phyloP scores from a whole-genome alignment of 2,888 invertebrate genomes.

The Pristionchus fissidentatus region DNA sequence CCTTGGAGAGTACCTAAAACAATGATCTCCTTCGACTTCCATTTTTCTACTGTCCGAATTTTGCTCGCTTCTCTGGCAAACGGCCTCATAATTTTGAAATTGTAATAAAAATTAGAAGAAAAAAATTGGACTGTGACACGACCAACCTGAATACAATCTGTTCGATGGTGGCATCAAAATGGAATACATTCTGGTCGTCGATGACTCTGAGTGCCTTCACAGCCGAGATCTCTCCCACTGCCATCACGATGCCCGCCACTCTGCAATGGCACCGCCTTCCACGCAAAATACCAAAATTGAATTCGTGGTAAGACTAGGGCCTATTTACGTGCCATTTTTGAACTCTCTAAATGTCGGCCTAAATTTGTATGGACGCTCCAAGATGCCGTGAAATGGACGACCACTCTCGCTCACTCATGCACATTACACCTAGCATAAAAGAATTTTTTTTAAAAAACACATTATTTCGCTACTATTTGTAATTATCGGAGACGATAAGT shows the following conservation, averaged over 20 bases:
- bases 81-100: neutral
- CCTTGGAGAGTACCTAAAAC: too few relatives aligned
- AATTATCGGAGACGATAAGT: neutral
- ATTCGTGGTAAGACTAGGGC: neutral
- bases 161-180: slow-evolving; percentile 18
- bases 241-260: slow-evolving; percentile 42
- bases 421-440: neutral
- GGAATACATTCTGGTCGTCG: slow-evolving; percentile 45
- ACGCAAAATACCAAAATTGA: too few relatives aligned
- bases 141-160: slow-evolving; percentile 46
- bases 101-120: neutral
- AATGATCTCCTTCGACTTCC: too few relatives aligned
- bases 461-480: neutral
- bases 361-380: too few relatives aligned
- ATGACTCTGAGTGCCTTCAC: slow-evolving; percentile 32
- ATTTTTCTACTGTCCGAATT: too few relatives aligned
- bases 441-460: neutral
- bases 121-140: neutral
- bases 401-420: neutral
- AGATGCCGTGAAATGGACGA: too few relatives aligned
- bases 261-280: neutral
- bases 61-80: too few relatives aligned
- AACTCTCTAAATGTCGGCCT: too few relatives aligned
- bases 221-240: slow-evolving; percentile 26
- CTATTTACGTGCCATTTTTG: too few relatives aligned